phyloP scores from a whole-genome alignment of 2,888 invertebrate genomes.

The Nephrotoma guestfalica region DNA sequence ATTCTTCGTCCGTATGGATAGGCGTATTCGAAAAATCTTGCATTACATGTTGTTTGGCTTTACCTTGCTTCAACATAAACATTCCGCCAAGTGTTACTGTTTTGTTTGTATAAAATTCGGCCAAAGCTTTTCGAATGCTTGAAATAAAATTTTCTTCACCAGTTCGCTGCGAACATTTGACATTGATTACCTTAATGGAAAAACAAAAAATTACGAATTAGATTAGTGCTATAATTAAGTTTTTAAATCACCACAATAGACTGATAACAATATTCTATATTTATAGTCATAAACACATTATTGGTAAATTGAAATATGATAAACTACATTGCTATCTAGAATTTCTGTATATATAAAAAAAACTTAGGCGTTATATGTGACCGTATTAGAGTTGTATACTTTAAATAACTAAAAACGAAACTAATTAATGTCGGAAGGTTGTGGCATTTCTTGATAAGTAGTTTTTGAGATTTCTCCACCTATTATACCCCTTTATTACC shows the following conservation, averaged over 20 bases:
- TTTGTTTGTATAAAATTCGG: slow-evolving; percentile 49
- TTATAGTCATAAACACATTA: no score
- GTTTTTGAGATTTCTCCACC: no score
- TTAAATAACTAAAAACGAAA: no score
- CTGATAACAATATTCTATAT: no score
- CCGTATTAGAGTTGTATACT: no score
- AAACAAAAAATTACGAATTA: neutral
- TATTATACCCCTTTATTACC: no score
- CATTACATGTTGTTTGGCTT: slow-evolving; percentile 89
- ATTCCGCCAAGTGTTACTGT: slow-evolving; percentile 77
- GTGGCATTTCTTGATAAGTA: no score
- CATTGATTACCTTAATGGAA: slow-evolving; percentile 49
- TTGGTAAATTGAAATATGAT: no score
- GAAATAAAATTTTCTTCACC: slow-evolving; percentile 65
- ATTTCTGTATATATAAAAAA: no score
- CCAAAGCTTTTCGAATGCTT: slow-evolving; percentile 58
- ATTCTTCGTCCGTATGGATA: slow-evolving; percentile 52
- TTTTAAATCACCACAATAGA: neutral
- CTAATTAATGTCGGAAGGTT: no score
- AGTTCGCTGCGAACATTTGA: slow-evolving; percentile 56
- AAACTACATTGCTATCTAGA: no score
- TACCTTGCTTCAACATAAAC: slow-evolving; percentile 70
- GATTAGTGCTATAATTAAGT: neutral
- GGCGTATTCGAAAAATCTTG: slow-evolving; percentile 73
- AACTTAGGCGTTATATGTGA: no score